These are phyloP conservation scores for Xiphorhynchus erythropygius DNA, from an alignment of 2,797 vertebrate species.

Conservation along the genomic window DNA sequence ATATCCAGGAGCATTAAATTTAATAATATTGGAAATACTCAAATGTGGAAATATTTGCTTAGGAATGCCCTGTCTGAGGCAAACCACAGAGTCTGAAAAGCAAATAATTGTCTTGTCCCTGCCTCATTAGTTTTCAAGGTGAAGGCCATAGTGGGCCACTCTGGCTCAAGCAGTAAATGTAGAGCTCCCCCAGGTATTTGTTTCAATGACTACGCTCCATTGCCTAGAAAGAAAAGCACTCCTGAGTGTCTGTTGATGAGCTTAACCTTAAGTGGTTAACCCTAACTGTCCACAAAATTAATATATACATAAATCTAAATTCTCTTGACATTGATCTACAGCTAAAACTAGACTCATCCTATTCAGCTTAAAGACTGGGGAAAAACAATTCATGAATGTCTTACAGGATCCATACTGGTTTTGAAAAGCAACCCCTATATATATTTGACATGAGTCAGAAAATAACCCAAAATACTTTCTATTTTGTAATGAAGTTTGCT, in stretches of 20 bases:
- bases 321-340: neutral
- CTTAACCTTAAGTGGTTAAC: neutral
- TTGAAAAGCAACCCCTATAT: neutral
- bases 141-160: neutral
- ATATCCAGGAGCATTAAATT: neutral
- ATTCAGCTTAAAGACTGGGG: neutral
- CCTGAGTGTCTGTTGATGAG: fast-evolving
- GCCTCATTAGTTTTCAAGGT: neutral
- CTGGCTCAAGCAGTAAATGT: neutral
- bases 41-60: neutral
- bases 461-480: neutral
- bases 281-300: neutral
- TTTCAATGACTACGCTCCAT: neutral
- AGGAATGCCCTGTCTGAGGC: neutral
- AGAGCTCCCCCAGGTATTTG: neutral
- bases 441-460: neutral
- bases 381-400: neutral
- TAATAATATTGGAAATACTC: neutral
- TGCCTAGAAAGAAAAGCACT: neutral
- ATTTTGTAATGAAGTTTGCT: neutral
- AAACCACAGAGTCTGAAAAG: neutral
- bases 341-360: neutral
- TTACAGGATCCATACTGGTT: neutral
- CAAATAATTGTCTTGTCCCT: neutral
- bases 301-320: neutral